Conservation (phyloP, 2,113 vertebrate genomes). For the Oreocharis arfaki region DNA sequence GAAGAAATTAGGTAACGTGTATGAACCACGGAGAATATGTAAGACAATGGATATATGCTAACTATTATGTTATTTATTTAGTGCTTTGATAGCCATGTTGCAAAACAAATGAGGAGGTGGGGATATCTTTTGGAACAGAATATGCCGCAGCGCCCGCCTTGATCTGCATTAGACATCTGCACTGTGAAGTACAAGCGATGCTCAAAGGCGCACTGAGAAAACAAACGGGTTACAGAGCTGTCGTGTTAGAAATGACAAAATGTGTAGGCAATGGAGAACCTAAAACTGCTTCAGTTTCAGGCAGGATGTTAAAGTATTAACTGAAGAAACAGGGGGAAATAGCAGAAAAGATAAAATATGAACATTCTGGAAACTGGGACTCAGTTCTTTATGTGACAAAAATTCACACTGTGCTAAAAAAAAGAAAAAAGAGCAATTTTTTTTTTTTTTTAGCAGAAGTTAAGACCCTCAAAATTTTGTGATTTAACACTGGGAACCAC, state of each 20-base stretch:
- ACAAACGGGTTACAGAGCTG: slow-evolving; percentile 39
- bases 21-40: neutral
- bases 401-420: neutral
- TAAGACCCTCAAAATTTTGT: neutral
- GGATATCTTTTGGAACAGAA: slow-evolving; percentile 56
- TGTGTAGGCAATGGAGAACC: neutral
- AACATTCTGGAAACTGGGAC: neutral
- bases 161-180: slow-evolving; percentile 64
- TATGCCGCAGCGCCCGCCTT: slow-evolving; percentile 12
- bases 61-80: slow-evolving; percentile 38
- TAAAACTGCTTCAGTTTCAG: neutral
- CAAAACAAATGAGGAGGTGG: slow-evolving; percentile 57
- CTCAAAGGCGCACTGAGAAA: slow-evolving; percentile 56
- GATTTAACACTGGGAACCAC: neutral
- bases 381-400: neutral
- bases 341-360: neutral
- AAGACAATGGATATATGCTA: slow-evolving; percentile 42
- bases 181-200: slow-evolving; percentile 50
- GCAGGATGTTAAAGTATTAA: slow-evolving; percentile 12
- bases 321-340: neutral
- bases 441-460: neutral
- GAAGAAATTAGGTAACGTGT: neutral
- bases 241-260: slow-evolving; percentile 32
- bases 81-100: slow-evolving; percentile 46
- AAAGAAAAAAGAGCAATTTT: neutral